Base-by-base conservation (phyloP, 1,140 invertebrate species). In the Scaptomyza pallida region DNA sequence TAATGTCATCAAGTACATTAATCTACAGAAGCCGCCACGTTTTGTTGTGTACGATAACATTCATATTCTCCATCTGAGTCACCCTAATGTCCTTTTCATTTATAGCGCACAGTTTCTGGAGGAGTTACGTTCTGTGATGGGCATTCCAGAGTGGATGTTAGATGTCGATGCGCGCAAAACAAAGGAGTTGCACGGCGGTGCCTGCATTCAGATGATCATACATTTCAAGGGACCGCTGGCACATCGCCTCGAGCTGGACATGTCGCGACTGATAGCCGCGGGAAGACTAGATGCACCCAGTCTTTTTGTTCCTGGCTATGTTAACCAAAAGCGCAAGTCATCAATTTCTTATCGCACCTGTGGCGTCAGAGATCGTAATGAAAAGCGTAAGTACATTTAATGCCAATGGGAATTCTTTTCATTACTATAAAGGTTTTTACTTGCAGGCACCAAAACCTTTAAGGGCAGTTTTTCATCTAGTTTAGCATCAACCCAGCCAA, bases 1-100 rank as follows among this genome's bases (percentile, higher is more conserved):
- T 90, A 96, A 98, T 91, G 96, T 98, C 48, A 95, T 98, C 40
- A 98, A 97, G 91, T 97, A 97, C 91, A 95, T 96, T 0, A 97
- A 97, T 82, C 94, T 98, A 15, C 94, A 95, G 83, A 97, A 96
- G 91, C 95, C 96, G 44, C 96, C 97, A 1, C 93, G 95, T 91
- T 98, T 98, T 90, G 96, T 97, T 13, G 93, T 96, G 96, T 97
- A 93, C 95, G 95, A 75, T 1, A 9, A 40, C 17, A 44, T 12
- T n/a, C n/a, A n/a, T n/a, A n/a, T n/a, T n/a, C n/a, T 15, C 13
- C 37, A 26, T 5, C 1, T 19, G 2, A 10, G 1, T 44, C 1
- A 1, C 17, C 1, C 10, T 21, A 44, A 48, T 16, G 45, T 63
- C 15, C 0, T 44, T 12, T 1, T 33, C 6, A n/a, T 8, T 41